Conservation (phyloP, 64 coral and sea anemone species). For the Stichodactyla mertensii region DNA sequence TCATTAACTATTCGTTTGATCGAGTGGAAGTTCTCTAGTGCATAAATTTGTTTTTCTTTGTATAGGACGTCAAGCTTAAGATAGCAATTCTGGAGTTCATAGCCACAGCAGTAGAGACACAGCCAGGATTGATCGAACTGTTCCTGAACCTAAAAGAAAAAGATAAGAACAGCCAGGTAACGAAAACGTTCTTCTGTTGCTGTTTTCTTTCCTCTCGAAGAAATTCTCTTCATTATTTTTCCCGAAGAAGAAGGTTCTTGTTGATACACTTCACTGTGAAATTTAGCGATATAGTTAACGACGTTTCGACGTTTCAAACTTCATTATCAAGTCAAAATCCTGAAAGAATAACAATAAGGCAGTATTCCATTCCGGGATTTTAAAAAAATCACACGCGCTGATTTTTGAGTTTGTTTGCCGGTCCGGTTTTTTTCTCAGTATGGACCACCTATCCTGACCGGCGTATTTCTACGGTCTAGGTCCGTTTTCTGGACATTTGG, state of each 20-base stretch:
- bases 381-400: too few species aligned
- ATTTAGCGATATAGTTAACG: not conserved
- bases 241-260: too few species aligned
- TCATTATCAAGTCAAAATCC: too few species aligned
- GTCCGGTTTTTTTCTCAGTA: not conserved
- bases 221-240: not conserved
- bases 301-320: too few species aligned
- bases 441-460: too few species aligned
- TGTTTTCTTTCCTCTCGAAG: not conserved
- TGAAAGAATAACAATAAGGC: too few species aligned
- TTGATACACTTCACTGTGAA: not conserved
- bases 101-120: constrained; percentile 90
- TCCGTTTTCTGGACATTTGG: too few species aligned
- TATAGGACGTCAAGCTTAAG: constrained; percentile 77
- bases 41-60: not conserved
- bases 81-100: constrained; percentile 90
- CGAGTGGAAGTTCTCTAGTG: not conserved
- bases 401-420: not conserved
- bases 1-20: not conserved
- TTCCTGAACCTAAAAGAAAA: constrained; percentile 73
- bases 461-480: too few species aligned
- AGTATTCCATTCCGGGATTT: too few species aligned
- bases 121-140: constrained; percentile 84
- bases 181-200: not conserved
- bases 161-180: constrained; percentile 22